A percentile compares a stretch with the other conserved stretches of the same genome.
phyloP scores from a whole-genome alignment of 2,888 invertebrate species.

The Lasioglossum morio region DNA sequence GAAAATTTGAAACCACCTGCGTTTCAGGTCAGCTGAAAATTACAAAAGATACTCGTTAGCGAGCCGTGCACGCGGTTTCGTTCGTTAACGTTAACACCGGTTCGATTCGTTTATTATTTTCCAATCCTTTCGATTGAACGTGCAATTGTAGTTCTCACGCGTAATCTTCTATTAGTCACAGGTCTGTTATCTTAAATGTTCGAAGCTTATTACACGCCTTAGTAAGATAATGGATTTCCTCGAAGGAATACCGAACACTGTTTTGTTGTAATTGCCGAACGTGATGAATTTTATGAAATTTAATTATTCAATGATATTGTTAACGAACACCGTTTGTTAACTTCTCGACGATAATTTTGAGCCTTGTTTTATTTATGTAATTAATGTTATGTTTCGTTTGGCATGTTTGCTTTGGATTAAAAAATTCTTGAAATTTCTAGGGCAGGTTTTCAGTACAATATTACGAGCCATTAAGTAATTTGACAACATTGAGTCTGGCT shows the following conservation, averaged over 20 bases:
- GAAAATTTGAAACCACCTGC: slow-evolving; percentile 87
- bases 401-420: neutral
- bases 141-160: neutral
- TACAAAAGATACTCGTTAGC: neutral
- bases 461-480: slow-evolving; percentile 87
- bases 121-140: neutral
- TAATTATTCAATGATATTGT: neutral
- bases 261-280: neutral
- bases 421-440: slow-evolving; percentile 80
- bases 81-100: neutral
- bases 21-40: slow-evolving; percentile 87
- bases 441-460: slow-evolving; percentile 87
- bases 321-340: neutral
- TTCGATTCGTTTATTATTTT: neutral
- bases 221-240: neutral
- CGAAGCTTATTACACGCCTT: neutral
- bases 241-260: neutral
- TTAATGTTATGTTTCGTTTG: neutral
- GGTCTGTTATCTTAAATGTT: slow-evolving; percentile 14
- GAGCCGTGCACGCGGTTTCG: neutral
- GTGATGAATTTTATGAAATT: neutral
- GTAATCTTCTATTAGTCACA: slow-evolving; percentile 40
- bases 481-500: slow-evolving; percentile 88
- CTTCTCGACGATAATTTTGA: neutral
- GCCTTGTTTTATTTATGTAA: neutral